Evolutionary conservation across 2,797 vertebrate species (phyloP).

Genomic region (Phylloscopus collybita): DNA sequence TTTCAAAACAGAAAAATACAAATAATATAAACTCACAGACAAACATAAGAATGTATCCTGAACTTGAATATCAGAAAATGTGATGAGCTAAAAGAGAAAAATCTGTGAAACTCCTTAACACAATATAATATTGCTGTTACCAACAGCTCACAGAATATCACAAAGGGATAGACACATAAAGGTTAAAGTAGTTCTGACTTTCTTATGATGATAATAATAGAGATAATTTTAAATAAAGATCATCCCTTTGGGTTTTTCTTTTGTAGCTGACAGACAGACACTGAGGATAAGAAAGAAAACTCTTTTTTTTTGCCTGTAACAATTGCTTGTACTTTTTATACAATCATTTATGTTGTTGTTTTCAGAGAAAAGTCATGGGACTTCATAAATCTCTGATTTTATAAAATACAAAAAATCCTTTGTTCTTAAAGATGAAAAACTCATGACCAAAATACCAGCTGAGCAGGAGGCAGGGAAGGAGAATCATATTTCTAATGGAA

Average conservation of each 20-base stretch:
- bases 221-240: neutral
- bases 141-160: neutral
- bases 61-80: neutral
- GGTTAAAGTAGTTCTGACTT: neutral
- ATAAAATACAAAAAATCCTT: constrained; percentile 25
- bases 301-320: neutral
- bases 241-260: neutral
- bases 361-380: neutral
- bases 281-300: neutral
- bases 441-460: constrained; percentile 39
- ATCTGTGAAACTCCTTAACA: neutral
- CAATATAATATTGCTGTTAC: neutral
- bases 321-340: neutral
- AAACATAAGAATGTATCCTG: neutral
- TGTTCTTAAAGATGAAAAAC: constrained; percentile 33
- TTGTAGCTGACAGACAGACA: neutral
- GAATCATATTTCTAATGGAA: constrained; percentile 49
- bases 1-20: neutral
- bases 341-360: neutral
- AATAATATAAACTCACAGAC: neutral
- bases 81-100: neutral
- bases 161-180: neutral
- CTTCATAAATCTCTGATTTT: neutral
- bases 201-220: neutral
- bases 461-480: neutral